These are phyloP conservation scores for Nipponia nippon DNA, from an alignment of 2,113 vertebrate genomes.

Conservation along the genomic window DNA sequence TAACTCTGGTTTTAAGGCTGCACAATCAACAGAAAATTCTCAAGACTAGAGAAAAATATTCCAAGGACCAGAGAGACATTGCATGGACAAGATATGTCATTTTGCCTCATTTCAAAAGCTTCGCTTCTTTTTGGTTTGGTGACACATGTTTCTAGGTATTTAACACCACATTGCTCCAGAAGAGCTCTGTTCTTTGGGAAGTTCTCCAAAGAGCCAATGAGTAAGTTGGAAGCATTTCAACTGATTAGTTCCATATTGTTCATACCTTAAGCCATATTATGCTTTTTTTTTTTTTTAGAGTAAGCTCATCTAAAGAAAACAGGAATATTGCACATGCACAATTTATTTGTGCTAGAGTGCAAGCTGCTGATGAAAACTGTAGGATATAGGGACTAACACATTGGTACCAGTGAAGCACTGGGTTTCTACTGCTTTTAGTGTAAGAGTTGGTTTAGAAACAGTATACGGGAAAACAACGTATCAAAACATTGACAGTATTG, in stretches of 20 bases:
- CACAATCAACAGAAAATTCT: neutral
- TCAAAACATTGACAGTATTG: neutral
- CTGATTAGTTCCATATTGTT: neutral
- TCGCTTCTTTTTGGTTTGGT: neutral
- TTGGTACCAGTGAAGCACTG: neutral
- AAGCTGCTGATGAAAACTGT: neutral
- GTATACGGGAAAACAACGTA: neutral
- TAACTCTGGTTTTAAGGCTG: neutral
- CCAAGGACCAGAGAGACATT: neutral
- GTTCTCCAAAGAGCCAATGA: neutral
- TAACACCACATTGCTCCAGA: neutral
- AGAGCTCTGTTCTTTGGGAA: neutral
- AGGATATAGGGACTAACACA: neutral
- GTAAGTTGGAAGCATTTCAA: neutral
- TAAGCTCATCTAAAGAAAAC: neutral
- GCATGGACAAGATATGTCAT: neutral
- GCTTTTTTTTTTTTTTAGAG: neutral
- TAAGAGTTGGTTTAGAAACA: neutral
- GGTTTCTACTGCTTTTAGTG: neutral
- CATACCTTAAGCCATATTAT: neutral
- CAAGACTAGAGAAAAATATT: neutral
- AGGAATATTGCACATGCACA: neutral
- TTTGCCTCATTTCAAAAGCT: neutral
- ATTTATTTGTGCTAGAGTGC: neutral
- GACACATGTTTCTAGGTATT: neutral